Evolutionary conservation across 2,797 vertebrate genomes (phyloP).

Genomic region (Sparus aurata): DNA sequence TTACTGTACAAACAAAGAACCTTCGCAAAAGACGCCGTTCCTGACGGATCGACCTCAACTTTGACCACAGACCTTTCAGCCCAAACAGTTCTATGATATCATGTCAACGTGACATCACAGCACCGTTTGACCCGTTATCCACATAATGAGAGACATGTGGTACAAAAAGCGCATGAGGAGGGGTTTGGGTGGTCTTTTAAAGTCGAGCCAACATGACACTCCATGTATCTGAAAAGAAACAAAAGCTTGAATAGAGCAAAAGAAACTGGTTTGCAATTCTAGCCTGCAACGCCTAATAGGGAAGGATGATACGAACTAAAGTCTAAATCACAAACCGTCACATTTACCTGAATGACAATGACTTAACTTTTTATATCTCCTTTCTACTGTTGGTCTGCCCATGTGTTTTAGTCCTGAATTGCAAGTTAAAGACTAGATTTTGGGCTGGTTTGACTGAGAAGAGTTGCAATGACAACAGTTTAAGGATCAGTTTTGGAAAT

Average conservation of each 20-base stretch:
- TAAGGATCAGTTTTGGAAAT: too few relatives aligned
- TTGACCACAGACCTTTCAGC: slow-evolving; percentile 7
- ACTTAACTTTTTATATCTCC: neutral
- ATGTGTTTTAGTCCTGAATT: neutral
- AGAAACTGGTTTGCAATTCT: slow-evolving; percentile 27
- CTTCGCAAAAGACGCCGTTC: neutral
- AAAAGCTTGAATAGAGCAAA: slow-evolving; percentile 19
- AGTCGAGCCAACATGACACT: slow-evolving; percentile 1
- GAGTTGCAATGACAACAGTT: too few relatives aligned
- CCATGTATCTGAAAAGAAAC: slow-evolving; percentile 9
- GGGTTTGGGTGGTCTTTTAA: neutral
- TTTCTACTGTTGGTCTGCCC: neutral
- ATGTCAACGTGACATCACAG: slow-evolving; percentile 7
- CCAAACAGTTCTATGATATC: neutral
- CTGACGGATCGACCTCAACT: slow-evolving; percentile 1
- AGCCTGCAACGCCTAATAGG: neutral
- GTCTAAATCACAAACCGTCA: neutral
- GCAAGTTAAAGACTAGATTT: neutral
- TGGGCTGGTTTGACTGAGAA: neutral
- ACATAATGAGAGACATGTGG: slow-evolving; percentile 35
- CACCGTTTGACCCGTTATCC: neutral
- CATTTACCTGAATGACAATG: neutral
- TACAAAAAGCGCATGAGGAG: neutral
- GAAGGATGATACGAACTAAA: neutral
- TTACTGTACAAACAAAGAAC: neutral